A percentile compares a stretch with the other conserved stretches of the same genome.
phyloP scores from a whole-genome alignment of 1,140 invertebrate species.

The Bombus pascuorum region DNA sequence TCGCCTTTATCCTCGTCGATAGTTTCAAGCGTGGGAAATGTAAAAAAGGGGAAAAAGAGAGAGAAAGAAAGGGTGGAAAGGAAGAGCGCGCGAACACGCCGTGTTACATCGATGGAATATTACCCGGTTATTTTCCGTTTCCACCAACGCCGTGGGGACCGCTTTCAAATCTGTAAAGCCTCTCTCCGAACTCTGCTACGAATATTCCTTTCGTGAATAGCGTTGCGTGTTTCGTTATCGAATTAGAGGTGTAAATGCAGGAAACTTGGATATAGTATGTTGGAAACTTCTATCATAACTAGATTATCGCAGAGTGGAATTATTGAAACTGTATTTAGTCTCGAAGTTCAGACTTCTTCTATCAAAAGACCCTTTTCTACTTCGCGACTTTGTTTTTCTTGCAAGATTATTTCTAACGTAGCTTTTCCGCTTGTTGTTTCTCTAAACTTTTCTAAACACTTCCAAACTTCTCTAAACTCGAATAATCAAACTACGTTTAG shows the following conservation, averaged over 20 bases:
- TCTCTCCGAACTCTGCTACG: neutral
- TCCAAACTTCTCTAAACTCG: no score
- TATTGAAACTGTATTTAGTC: neutral
- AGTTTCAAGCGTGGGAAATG: neutral
- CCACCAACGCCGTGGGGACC: neutral
- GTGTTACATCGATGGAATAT: constrained; percentile 33
- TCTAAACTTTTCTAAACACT: no score
- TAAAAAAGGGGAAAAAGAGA: neutral
- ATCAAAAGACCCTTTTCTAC: no score
- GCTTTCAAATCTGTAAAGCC: neutral
- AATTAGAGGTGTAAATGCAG: neutral
- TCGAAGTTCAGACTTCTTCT: neutral
- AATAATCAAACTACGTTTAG: no score
- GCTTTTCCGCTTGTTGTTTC: no score
- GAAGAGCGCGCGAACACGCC: neutral
- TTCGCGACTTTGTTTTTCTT: no score
- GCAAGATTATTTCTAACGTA: no score
- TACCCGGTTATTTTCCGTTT: constrained; percentile 43
- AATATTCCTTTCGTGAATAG: neutral
- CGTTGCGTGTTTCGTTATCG: neutral
- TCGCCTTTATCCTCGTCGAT: neutral
- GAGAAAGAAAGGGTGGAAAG: neutral
- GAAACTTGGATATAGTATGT: neutral
- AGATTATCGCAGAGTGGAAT: neutral
- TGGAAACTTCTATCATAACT: neutral